Percentiles rank a stretch among this genome's conserved stretches.
These are phyloP conservation scores for Ibycter americanus DNA, from an alignment of 2,797 vertebrate genomes.

Conservation along the genomic window DNA sequence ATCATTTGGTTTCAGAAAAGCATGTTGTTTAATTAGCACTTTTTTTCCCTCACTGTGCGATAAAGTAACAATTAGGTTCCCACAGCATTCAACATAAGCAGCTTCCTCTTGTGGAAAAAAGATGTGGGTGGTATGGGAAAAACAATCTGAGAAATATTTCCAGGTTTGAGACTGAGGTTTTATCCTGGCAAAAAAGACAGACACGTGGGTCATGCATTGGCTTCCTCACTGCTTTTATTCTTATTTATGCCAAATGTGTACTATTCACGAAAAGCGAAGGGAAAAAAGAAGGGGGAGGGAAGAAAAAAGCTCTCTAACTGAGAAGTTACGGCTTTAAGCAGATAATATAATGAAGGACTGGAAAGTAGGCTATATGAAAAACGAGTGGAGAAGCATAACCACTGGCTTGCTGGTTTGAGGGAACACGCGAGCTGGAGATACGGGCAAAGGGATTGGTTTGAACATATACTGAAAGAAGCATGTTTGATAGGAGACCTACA, in stretches of 20 bases:
- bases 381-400: neutral
- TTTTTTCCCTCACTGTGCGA: constrained; percentile 33
- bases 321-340: neutral
- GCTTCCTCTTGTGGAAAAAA: constrained; percentile 61
- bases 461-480: neutral
- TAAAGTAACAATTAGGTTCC: constrained; percentile 68
- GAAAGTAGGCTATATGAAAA: neutral
- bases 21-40: constrained; percentile 61
- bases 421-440: neutral
- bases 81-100: constrained; percentile 54
- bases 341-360: neutral
- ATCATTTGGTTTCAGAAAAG: constrained; percentile 55
- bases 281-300: neutral
- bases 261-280: neutral
- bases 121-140: constrained; percentile 63
- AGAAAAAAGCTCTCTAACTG: neutral
- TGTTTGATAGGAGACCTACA: neutral
- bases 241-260: neutral
- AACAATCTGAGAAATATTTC: constrained; percentile 65
- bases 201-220: constrained; percentile 1
- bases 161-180: constrained; percentile 54
- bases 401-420: neutral
- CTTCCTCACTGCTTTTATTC: neutral
- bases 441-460: neutral
- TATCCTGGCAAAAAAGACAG: constrained; percentile 20